phyloP scores from a whole-genome alignment of 1,140 invertebrate genomes.

The Cyclargus thomasi region DNA sequence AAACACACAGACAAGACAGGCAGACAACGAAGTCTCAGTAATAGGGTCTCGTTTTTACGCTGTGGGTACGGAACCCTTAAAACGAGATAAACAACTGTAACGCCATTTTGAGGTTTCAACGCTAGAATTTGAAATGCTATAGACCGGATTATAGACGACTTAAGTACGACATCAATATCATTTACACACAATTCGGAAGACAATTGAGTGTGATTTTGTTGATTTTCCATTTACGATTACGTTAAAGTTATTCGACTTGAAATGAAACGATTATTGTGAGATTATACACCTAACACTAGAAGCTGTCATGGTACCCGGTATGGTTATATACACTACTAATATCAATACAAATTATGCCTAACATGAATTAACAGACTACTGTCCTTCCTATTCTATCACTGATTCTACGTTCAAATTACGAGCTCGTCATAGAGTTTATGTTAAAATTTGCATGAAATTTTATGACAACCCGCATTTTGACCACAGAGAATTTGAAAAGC shows the following conservation, averaged over 20 bases:
- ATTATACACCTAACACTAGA: constrained; percentile 12
- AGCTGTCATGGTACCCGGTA: constrained; percentile 11
- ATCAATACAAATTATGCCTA: constrained; percentile 1
- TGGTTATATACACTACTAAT: background rate
- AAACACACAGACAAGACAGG: too few relatives aligned
- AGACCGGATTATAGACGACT: constrained; percentile 8
- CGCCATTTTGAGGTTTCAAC: background rate
- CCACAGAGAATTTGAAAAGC: background rate
- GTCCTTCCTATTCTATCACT: background rate
- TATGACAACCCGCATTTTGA: too few relatives aligned
- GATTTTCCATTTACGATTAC: constrained; percentile 12
- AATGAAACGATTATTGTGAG: background rate
- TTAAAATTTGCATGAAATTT: too few relatives aligned
- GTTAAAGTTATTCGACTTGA: background rate
- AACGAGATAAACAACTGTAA: too few relatives aligned
- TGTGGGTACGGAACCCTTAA: too few relatives aligned
- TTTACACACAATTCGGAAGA: constrained; percentile 28
- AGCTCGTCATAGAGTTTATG: too few relatives aligned
- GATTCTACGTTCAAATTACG: background rate
- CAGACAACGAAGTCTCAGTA: too few relatives aligned
- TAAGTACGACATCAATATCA: constrained; percentile 1
- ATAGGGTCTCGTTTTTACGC: too few relatives aligned
- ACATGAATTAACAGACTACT: background rate
- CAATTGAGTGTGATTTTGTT: constrained; percentile 34
- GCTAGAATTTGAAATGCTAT: background rate